phyloP scores from a whole-genome alignment of 23 tunicate species.

The Styela plicata region DNA sequence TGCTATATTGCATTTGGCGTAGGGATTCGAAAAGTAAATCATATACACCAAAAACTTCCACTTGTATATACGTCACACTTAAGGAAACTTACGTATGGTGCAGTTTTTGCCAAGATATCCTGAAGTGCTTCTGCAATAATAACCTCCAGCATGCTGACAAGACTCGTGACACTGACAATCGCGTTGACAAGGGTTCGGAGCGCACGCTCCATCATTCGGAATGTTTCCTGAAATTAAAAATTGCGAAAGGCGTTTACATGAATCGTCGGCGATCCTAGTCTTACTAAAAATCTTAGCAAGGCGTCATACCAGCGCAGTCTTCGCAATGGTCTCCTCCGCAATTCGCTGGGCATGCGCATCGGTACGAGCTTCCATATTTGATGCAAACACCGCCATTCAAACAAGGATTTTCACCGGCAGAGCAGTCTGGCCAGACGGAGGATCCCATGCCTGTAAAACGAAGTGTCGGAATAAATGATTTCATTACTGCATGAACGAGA shows the following conservation, averaged over 20 bases:
- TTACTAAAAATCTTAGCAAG: conserved; percentile 5
- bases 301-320: not conserved
- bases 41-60: too few species aligned
- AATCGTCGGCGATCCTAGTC: too few species aligned
- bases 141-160: conserved; percentile 59
- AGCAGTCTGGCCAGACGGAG: not conserved
- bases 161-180: conserved; percentile 49
- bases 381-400: not conserved
- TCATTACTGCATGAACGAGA: not conserved
- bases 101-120: conserved; percentile 61
- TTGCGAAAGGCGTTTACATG: not conserved
- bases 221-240: not conserved
- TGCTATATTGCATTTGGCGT: too few species aligned
- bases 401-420: not conserved
- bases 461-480: not conserved
- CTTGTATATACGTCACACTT: too few species aligned
- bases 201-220: not conserved
- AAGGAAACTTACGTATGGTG: conserved; percentile 43
- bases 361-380: not conserved
- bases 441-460: not conserved
- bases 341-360: not conserved
- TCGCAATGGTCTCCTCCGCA: conserved; percentile 11
- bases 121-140: conserved; percentile 28
- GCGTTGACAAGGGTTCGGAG: conserved; percentile 25
- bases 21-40: too few species aligned